Base-by-base conservation (phyloP, 1,140 invertebrate genomes). In the Euwallacea similis region DNA sequence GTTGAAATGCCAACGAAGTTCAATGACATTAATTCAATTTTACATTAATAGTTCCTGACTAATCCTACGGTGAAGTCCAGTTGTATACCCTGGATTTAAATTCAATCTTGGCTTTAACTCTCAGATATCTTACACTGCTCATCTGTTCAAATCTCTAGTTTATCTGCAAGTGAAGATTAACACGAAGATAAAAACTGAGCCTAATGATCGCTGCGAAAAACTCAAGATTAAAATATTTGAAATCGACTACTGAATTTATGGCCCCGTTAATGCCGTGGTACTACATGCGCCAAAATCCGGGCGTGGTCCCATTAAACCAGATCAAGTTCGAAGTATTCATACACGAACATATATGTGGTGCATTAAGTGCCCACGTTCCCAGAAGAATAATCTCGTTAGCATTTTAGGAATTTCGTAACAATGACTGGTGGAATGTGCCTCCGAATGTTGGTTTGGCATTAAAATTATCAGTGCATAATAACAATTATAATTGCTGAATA, bases 331-430 rank as follows among this genome's bases (percentile, higher is more conserved):
- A 44, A 62, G 42, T 43, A 61, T 56, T 56, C 54, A 16, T 56
- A 56, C 2, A 33, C 1, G 21, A 2, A 33, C 21, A 33, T 33
- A 33, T 33, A 33, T 33, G 21, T 33, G 21, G 21, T 50, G 46
- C 46, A 50, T 50, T 56, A 56, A 15, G 16, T 16, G 8, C 54
- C n/a, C 16, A 61, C 21, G 11, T 61, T 42, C 59, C 42, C 13
- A 42, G 42, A 43, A 62, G 43, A 42, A 62, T 62, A 62, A 62
- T 62, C 42, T 62, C 60, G 16, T 62, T 46, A 42, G 58, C 33
- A 60, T 60, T 41, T 42, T 41, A 60, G 15, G 60, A 62, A 62
- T 62, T 62, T 62, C 13, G 42, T 43, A 62, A 62, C 60, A 62
- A 62, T 43, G 60, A 33, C n/a, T 43, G 9, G 6, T 46, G 42